phyloP scores from a whole-genome alignment of 2,797 vertebrate species.

The Megaceryle alcyon region DNA sequence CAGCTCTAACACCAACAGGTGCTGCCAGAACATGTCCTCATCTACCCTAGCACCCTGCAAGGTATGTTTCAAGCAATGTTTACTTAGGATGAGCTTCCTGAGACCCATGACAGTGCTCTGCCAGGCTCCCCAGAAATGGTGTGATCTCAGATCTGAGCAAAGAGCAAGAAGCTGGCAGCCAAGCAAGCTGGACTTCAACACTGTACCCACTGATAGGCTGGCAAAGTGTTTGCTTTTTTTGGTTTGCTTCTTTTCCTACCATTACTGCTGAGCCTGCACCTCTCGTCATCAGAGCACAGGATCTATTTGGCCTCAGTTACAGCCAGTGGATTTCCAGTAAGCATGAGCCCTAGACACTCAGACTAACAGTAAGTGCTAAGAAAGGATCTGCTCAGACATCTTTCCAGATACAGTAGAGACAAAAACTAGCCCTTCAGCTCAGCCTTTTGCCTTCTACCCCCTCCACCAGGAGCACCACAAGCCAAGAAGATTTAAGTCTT shows the following conservation, averaged over 20 bases:
- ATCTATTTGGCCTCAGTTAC: not conserved
- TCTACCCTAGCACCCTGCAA: not conserved
- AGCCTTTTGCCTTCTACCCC: not conserved
- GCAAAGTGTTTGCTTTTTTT: not conserved
- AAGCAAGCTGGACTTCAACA: not conserved
- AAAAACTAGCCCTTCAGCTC: not conserved
- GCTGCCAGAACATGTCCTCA: not conserved
- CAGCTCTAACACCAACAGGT: not conserved
- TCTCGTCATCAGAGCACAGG: not conserved
- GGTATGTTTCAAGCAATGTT: not conserved
- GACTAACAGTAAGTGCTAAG: not conserved
- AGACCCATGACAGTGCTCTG: accelerated
- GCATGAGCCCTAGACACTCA: not conserved
- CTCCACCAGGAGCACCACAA: not conserved
- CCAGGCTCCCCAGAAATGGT: not conserved
- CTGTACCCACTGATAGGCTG: not conserved
- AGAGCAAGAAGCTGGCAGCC: not conserved
- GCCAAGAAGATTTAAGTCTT: not conserved
- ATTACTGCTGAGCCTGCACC: slow-evolving; percentile 15
- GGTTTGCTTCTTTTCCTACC: not conserved
- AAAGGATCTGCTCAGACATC: not conserved
- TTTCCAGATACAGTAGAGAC: not conserved
- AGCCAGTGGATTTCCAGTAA: slow-evolving; percentile 39
- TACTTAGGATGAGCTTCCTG: not conserved
- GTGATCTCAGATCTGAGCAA: not conserved